Evolutionary conservation across 2,797 vertebrate genomes (phyloP).

Genomic region (Erethizon dorsatum): DNA sequence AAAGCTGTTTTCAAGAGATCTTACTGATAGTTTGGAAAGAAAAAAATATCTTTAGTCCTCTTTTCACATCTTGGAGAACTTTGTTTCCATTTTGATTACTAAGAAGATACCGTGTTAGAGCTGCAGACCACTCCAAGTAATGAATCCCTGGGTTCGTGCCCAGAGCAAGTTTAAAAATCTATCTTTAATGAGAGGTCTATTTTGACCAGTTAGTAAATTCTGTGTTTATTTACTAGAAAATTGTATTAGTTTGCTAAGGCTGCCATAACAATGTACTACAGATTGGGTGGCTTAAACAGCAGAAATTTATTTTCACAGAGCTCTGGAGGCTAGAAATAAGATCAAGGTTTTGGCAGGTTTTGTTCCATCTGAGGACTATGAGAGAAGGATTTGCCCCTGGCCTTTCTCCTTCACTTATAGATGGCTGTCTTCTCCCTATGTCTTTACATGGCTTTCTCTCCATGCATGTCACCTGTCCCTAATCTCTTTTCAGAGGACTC

Average conservation of each 20-base stretch:
- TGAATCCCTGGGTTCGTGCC: neutral
- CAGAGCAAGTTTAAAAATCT: neutral
- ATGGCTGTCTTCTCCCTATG: neutral
- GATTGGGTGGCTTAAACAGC: neutral
- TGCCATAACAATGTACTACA: neutral
- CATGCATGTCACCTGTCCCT: neutral
- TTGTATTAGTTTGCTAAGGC: neutral
- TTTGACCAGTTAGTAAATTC: slow-evolving; percentile 1
- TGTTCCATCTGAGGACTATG: neutral
- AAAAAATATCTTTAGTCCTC: neutral
- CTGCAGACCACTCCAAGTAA: neutral
- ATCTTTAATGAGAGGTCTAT: neutral
- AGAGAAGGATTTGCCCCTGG: neutral
- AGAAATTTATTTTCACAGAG: neutral
- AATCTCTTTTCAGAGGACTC: neutral
- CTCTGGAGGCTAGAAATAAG: neutral
- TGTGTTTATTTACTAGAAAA: slow-evolving; percentile 34
- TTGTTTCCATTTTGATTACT: slow-evolving; percentile 22
- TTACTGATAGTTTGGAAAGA: slow-evolving; percentile 21
- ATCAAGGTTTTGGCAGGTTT: neutral
- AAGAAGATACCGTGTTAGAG: neutral
- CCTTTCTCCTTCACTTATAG: neutral
- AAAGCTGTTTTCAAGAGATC: slow-evolving; percentile 44
- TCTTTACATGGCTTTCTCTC: neutral
- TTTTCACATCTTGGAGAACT: neutral